phyloP scores from a whole-genome alignment of 1,140 invertebrate species.

The Apis dorsata region DNA sequence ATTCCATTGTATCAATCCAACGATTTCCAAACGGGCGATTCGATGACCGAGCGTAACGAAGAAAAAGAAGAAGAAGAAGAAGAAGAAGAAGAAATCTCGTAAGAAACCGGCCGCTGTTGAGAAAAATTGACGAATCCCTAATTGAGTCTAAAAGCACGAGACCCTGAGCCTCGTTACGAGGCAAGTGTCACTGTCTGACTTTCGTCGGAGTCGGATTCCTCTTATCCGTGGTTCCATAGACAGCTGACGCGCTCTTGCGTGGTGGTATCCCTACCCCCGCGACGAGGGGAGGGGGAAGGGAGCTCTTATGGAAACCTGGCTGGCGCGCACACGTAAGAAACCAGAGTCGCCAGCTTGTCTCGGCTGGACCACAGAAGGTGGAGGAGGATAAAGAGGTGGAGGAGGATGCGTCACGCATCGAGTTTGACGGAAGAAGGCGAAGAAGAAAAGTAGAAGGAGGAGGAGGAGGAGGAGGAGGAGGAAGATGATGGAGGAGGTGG shows the following conservation, averaged over 20 bases:
- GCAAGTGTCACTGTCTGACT: slow-evolving; percentile 43
- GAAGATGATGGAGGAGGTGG: background rate
- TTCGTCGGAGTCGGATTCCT: slow-evolving; percentile 21
- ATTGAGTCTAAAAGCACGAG: slow-evolving; percentile 40
- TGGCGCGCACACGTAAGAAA: slow-evolving; percentile 58
- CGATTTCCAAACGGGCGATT: no score
- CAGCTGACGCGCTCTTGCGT: slow-evolving; percentile 18
- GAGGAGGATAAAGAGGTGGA: slow-evolving; percentile 52
- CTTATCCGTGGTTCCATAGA: slow-evolving; percentile 12
- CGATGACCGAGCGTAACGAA: background rate
- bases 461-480: slow-evolving; percentile 40
- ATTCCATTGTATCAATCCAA: background rate
- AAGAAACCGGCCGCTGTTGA: background rate
- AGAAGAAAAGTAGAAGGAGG: slow-evolving; percentile 36
- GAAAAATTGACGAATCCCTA: slow-evolving; percentile 42
- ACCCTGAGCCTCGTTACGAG: slow-evolving; percentile 38
- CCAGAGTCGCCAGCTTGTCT: slow-evolving; percentile 66
- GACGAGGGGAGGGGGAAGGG: no score
- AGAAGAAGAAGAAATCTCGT: background rate
- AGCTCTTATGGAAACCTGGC: slow-evolving; percentile 44
- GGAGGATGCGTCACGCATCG: slow-evolving; percentile 63
- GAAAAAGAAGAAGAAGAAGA: background rate
- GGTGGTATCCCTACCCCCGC: background rate
- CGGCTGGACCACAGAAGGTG: slow-evolving; percentile 46
- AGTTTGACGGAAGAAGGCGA: slow-evolving; percentile 61